Base-by-base conservation (phyloP, 2,797 vertebrate species). In the Menidia menidia region DNA sequence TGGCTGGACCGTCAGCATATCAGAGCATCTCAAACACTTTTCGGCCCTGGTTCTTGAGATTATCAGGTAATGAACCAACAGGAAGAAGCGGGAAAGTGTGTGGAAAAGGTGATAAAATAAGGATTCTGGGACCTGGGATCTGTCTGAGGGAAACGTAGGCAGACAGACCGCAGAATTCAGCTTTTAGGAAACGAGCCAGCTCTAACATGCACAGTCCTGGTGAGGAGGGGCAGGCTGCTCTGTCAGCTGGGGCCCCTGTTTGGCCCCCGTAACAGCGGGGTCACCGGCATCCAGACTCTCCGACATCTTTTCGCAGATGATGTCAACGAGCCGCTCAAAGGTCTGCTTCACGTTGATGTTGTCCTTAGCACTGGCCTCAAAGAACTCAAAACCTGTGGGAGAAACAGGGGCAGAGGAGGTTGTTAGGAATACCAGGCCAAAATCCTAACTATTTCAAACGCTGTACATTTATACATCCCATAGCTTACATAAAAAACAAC, bases 291-390 rank as follows among this genome's bases (percentile, higher is more conserved):
- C 97, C 90, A 99, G 84, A 4, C 97, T 98, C 91, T 98, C 97
- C 0, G 97, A 98, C 97, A 99, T 99, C 94, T 98, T 99, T 93
- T 99, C 97, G 0, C 97, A 99, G 92, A 98, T 98, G 91, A 98
- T 96, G 71, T 98, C 97, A 39, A 98, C 97, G 88, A 98, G 94
- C 6, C 97, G 93, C 93, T 99, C 97, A 3, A 99, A 99, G 71
- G 97, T 99, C 89, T 99, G 97, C 93, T 98, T 98, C 67, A 98
- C 97, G 1, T 98, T 98, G 88, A 98, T 97, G 93, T 98, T 98
- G 94, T 98, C 97, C 89, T 99, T 99, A 78, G 97, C 97, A 3
- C 97, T 98, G 68, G 96, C 96, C 91, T 99, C 97, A 1, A 99
- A 98, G 84, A 95, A 99, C 89, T 98, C 96, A 4, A 99, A 98